Evolutionary conservation across 2,113 vertebrate species (phyloP), one percentile per base, ranked within the genome.

Genomic region (Romanogobio albipinnatus): DNA sequence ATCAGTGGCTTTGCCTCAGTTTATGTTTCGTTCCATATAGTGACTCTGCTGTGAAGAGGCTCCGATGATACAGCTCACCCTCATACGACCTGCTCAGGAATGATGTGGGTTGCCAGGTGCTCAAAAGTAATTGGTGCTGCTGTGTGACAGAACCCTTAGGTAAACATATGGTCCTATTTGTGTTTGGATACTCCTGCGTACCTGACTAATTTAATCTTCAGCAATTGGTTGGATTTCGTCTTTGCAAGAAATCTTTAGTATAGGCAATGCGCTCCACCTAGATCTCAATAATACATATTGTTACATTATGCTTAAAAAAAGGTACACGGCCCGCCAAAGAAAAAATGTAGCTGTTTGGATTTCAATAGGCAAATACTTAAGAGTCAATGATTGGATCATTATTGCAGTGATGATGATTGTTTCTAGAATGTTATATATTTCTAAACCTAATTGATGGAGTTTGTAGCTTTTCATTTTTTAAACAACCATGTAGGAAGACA

Each of bases 91-190:
- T 53, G 26, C 45, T 84, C 45, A 53, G 19, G 51, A 82, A 43
- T 53, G 62, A 77, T 77, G 19, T 64, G 58, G 39, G 49, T 61
- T 78, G 49, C 43, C 56, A 71, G 74, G 71, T 62, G 47, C 33
- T 79, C 62, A 58, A 17, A 59, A 47, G 22, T 56, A 78, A 84
- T 85, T 56, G 47, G 49, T 36, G 62, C 11, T 36, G 62, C 11
- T 45, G 33, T 39, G 9, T 71, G 45, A 59, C 58, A 29, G 26
- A 11, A 39, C 24, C 36, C 49, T 62, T 56, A 70, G 70, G 74
- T 78, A 49, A 79, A 76, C 75, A 80, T 79, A 75, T 75, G 83
- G 24, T 49, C 53, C 11, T 24, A 53, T 49, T 45, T 78, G 81
- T 26, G 47, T 71, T 70, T 14, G 6, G 71, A 81, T 61, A 19